These are phyloP conservation scores for Holotrichia oblita DNA, from an alignment of 1,140 invertebrate species.

Conservation along the genomic window DNA sequence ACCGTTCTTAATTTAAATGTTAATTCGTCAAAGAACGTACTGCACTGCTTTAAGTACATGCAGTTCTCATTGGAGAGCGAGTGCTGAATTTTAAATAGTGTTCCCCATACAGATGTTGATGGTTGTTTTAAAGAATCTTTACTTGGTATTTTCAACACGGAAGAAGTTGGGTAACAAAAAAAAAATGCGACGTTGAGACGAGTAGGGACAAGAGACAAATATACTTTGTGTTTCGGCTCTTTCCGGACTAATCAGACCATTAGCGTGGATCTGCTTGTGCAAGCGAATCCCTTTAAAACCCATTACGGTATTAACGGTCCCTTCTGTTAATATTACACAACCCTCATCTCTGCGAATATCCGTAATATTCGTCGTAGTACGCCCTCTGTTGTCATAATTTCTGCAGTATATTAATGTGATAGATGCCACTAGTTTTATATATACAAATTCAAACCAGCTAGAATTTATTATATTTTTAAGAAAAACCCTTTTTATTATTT, in stretches of 20 bases:
- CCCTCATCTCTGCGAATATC: neutral
- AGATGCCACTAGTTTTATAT: neutral
- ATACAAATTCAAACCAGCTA: no score
- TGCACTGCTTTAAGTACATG: slow-evolving; percentile 11
- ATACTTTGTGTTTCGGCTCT: slow-evolving; percentile 47
- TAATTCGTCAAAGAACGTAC: slow-evolving; percentile 45
- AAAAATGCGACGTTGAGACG: neutral
- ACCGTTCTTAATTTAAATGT: slow-evolving; percentile 56
- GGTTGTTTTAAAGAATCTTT: neutral
- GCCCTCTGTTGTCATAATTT: neutral
- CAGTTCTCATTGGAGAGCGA: slow-evolving; percentile 17
- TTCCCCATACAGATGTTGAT: neutral
- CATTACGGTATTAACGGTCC: slow-evolving; percentile 56
- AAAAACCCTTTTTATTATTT: no score
- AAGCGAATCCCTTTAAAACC: slow-evolving; percentile 55
- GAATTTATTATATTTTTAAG: no score
- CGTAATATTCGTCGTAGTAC: neutral
- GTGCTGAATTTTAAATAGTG: slow-evolving; percentile 38
- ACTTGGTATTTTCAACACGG: slow-evolving; percentile 2
- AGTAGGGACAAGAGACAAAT: neutral
- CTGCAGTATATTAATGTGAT: neutral
- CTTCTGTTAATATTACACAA: slow-evolving; percentile 44
- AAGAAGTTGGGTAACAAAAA: slow-evolving; percentile 3
- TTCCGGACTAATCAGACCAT: slow-evolving; percentile 57
- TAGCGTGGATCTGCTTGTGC: slow-evolving; percentile 55